A percentile compares a stretch with the other conserved stretches of the same genome.
These are phyloP conservation scores for Oreohelix idahoensis DNA, from an alignment of 1,140 invertebrate genomes.

Conservation along the genomic window DNA sequence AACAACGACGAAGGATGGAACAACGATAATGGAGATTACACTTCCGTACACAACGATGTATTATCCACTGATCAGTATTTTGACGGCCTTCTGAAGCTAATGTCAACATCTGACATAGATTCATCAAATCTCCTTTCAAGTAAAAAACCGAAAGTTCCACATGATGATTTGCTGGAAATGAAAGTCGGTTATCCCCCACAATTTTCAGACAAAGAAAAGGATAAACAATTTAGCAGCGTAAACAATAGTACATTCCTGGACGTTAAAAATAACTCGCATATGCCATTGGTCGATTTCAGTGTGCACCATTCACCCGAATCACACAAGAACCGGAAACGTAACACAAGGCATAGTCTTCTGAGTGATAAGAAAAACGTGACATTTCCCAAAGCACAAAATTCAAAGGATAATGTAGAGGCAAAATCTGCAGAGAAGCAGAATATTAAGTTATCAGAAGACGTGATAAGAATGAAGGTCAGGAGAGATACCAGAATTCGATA, in stretches of 20 bases:
- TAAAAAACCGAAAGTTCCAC: neutral
- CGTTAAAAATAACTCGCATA: neutral
- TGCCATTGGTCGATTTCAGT: neutral
- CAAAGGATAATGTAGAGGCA: neutral
- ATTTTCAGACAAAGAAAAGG: neutral
- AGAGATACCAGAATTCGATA: conserved; percentile 14
- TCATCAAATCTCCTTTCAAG: neutral
- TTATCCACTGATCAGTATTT: neutral
- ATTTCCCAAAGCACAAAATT: neutral
- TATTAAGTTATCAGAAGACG: neutral
- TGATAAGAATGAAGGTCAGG: neutral
- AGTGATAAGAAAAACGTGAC: neutral
- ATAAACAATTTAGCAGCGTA: neutral
- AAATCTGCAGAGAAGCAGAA: neutral
- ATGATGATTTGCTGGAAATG: neutral
- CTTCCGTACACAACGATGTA: neutral
- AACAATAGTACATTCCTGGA: conserved; percentile 3
- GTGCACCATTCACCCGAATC: neutral
- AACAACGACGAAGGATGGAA: neutral
- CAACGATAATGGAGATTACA: neutral
- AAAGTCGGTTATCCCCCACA: neutral
- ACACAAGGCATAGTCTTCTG: neutral
- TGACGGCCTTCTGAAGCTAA: neutral
- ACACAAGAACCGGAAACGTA: neutral
- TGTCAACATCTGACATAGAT: neutral